Evolutionary conservation across 2,888 invertebrate genomes (phyloP).

Genomic region (Lathronympha strigana): DNA sequence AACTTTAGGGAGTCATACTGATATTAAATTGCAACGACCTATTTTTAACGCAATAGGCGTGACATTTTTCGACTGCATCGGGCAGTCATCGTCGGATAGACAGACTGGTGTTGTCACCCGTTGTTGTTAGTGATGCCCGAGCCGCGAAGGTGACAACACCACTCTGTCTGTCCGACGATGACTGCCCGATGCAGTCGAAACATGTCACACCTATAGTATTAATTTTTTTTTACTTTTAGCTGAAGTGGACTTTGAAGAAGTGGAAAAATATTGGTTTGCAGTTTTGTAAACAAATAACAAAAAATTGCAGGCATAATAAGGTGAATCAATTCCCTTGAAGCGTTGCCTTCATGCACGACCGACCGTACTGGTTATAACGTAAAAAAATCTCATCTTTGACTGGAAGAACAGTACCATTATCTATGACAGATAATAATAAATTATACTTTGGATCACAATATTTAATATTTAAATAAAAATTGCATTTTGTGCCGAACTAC

Average conservation of each 20-base stretch:
- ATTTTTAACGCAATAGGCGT: too few species aligned
- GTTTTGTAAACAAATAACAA: conserved; percentile 31
- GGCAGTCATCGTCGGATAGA: too few species aligned
- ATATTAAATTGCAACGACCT: too few species aligned
- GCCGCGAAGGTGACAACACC: too few species aligned
- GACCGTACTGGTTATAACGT: conserved; percentile 38
- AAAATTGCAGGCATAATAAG: conserved; percentile 28
- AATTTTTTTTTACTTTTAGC: too few species aligned
- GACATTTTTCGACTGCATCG: too few species aligned
- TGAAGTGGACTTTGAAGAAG: background rate
- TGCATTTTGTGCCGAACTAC: background rate
- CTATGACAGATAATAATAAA: conserved; percentile 10
- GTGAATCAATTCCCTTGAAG: conserved; percentile 39
- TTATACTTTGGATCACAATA: background rate
- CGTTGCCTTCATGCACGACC: conserved; percentile 40
- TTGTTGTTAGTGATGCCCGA: too few species aligned
- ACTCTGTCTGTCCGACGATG: too few species aligned
- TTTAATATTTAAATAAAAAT: background rate
- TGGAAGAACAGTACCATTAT: conserved; percentile 29
- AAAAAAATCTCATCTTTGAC: conserved; percentile 37
- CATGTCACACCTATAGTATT: too few species aligned
- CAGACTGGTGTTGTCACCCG: too few species aligned
- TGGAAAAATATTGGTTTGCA: background rate
- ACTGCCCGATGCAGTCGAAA: too few species aligned
- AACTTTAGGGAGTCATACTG: too few species aligned